Percentiles rank a stretch among this genome's conserved stretches.
Conservation (phyloP, 2,888 invertebrate species). For the Prenolepis imparis region DNA sequence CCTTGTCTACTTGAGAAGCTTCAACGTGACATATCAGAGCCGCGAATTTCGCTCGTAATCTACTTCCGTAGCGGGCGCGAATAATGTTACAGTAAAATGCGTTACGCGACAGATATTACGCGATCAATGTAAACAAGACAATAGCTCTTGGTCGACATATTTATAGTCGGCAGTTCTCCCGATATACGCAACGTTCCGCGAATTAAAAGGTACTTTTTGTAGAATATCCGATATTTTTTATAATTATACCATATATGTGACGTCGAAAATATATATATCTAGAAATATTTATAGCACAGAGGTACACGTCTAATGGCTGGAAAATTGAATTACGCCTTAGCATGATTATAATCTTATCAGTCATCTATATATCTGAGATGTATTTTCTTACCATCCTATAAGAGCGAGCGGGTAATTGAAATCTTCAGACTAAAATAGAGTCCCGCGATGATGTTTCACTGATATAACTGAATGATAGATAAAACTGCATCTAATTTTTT, state of each 20-base stretch:
- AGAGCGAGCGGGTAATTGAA: neutral
- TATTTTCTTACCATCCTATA: neutral
- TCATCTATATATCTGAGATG: neutral
- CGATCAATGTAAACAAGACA: conserved; percentile 32
- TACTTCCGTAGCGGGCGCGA: conserved; percentile 16
- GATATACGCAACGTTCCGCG: neutral
- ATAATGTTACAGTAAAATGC: conserved; percentile 27
- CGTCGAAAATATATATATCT: conserved; percentile 22
- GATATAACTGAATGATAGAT: neutral
- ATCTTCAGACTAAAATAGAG: neutral
- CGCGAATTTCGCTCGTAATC: conserved; percentile 54
- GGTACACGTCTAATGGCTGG: neutral
- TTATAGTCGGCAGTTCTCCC: conserved; percentile 4
- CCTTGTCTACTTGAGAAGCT: conserved; percentile 25
- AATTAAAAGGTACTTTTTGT: conserved; percentile 5
- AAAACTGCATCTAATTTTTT: neutral
- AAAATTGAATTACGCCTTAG: conserved; percentile 23
- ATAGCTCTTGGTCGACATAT: conserved; percentile 27
- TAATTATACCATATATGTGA: neutral
- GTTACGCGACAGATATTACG: conserved; percentile 34
- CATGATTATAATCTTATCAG: conserved; percentile 14
- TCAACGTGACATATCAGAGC: conserved; percentile 39
- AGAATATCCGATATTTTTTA: conserved; percentile 1
- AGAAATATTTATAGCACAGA: conserved; percentile 33
- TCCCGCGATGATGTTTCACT: neutral